Conservation (phyloP, 1,140 invertebrate species). For the Cydia strobilella region DNA sequence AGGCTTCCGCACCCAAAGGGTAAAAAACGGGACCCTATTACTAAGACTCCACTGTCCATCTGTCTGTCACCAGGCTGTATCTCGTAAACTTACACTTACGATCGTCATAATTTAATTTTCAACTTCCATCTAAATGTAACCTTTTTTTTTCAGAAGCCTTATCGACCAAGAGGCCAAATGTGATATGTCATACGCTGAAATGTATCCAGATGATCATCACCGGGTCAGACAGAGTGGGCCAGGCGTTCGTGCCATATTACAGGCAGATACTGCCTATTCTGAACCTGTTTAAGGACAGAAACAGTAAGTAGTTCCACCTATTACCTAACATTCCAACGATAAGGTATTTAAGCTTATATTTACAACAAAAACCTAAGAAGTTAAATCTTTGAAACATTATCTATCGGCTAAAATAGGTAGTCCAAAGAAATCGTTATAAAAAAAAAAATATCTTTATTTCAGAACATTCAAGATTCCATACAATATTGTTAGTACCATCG, state of each 20-base stretch:
- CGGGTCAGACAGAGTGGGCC: conserved; percentile 89
- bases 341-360: background rate
- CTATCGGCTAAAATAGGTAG: too few relatives aligned
- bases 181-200: conserved; percentile 90
- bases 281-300: conserved; percentile 94
- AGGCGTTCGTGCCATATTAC: conserved; percentile 95
- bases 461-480: too few relatives aligned
- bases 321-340: background rate
- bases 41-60: too few relatives aligned
- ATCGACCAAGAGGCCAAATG: conserved; percentile 87
- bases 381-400: too few relatives aligned
- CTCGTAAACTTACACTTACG: too few relatives aligned
- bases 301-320: conserved; percentile 71
- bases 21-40: too few relatives aligned
- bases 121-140: background rate
- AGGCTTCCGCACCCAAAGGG: too few relatives aligned
- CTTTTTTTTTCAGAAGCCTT: conserved; percentile 85
- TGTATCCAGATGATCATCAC: conserved; percentile 91
- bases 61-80: too few relatives aligned
- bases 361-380: background rate
- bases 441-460: too few relatives aligned
- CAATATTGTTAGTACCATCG: too few relatives aligned
- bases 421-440: too few relatives aligned
- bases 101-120: background rate
- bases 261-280: conserved; percentile 93